These are phyloP conservation scores for Heptranchias perlo DNA, from an alignment of 2,113 vertebrate genomes.

Conservation along the genomic window DNA sequence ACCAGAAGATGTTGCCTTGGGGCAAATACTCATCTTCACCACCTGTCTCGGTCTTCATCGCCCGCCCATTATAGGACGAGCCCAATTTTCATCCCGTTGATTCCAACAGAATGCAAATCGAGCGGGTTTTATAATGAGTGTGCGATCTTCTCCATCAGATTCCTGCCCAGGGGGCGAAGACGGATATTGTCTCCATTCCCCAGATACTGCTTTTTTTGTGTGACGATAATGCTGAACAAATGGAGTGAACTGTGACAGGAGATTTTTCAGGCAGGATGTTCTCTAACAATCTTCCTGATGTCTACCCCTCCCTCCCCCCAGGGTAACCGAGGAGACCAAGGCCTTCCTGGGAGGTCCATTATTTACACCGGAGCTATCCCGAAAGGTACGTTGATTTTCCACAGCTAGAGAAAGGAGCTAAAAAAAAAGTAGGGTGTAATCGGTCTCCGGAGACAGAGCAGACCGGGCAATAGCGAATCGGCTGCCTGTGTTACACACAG, in stretches of 20 bases:
- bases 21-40: neutral
- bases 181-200: neutral
- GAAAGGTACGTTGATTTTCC: neutral
- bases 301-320: neutral
- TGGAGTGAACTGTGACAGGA: neutral
- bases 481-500: neutral
- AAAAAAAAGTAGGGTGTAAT: neutral
- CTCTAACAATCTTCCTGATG: neutral
- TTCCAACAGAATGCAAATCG: neutral
- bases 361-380: neutral
- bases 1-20: too few species aligned
- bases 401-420: neutral
- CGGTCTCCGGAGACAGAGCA: neutral
- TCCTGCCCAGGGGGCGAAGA: neutral
- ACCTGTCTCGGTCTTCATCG: neutral
- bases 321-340: slow-evolving; percentile 9
- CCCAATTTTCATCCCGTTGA: neutral
- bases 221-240: neutral
- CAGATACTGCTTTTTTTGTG: neutral
- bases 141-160: neutral
- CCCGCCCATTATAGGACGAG: too few species aligned
- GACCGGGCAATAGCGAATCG: neutral
- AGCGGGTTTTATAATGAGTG: neutral
- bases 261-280: neutral
- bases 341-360: neutral